Base-by-base conservation (phyloP, 2,113 vertebrate genomes). In the Oryzias celebensis region DNA sequence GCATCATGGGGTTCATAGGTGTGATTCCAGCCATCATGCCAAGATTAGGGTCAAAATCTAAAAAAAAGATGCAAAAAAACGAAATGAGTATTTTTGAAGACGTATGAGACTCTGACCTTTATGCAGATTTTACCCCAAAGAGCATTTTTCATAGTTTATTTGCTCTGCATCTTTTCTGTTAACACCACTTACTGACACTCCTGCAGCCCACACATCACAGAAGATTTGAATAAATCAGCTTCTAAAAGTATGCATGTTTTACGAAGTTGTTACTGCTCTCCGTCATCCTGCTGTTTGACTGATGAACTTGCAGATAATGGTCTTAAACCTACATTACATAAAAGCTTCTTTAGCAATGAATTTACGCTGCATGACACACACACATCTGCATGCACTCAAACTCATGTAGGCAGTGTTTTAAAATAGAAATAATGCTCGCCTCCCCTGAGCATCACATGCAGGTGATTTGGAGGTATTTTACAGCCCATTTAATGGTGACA, bases 1-100 rank as follows among this genome's bases (percentile, higher is more conserved):
- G 93, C 93, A 98, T 96, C 93, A 98, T 90, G 42, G 95, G 94
- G 76, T 95, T 98, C 86, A 97, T 92, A 0, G 96, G 95, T 47
- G 93, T 91, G 60, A 97, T 97, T 71, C 96, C 95, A 24, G 95
- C 91, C 94, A 98, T 97, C 92, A 98, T 93, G 22, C 96, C 92
- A 24, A 98, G 94, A 69, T 92, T 91, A 54, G 94, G 94, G 80
- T 98, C 96, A 51, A 96, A 97, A 72, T 98, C 96, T 98, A 78
- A 78, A 16, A 46, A 3, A 53, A 5, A 55, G 16, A 46, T 65
- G 4, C 72, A 22, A 74, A 61, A 77, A 26, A 59, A 0, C 26
- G 10, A 36, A 36, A 36, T 3, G 7, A 36, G 8, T 36, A 36
- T 12, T 36, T 36, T 36, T 0, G 8, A 36, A 10, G 36, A 12